phyloP scores from a whole-genome alignment of 2,113 vertebrate species.

The Pituophis catenifer region DNA sequence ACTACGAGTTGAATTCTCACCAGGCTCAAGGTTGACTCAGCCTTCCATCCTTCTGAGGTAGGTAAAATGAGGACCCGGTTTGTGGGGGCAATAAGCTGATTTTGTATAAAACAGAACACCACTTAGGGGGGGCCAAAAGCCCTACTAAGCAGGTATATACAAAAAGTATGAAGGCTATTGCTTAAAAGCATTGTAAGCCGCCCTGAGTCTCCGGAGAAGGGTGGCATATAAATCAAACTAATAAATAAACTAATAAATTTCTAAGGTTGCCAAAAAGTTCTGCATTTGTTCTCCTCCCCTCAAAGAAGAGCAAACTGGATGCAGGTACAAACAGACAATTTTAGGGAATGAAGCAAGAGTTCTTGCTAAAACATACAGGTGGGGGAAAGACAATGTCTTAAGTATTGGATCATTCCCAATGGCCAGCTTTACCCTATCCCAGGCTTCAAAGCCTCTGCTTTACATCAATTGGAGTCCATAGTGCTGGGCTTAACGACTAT shows the following conservation, averaged over 20 bases:
- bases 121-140: no score
- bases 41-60: no score
- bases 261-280: background rate
- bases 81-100: no score
- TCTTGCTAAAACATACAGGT: background rate
- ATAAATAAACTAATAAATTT: background rate
- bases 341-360: background rate
- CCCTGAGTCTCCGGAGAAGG: no score
- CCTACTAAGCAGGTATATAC: no score
- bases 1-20: no score
- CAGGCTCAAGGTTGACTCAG: no score
- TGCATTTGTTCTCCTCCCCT: background rate
- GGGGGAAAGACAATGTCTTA: background rate
- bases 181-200: no score
- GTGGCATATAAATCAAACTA: no score
- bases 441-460: background rate
- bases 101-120: no score
- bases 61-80: no score
- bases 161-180: no score
- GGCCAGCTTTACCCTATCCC: background rate
- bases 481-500: background rate
- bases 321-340: background rate
- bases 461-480: background rate
- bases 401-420: background rate
- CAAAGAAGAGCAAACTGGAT: background rate